Evolutionary conservation across 1,140 invertebrate genomes (phyloP), one percentile per base, ranked within the genome.

Genomic region (Pseudomyrmex pallidus): DNA sequence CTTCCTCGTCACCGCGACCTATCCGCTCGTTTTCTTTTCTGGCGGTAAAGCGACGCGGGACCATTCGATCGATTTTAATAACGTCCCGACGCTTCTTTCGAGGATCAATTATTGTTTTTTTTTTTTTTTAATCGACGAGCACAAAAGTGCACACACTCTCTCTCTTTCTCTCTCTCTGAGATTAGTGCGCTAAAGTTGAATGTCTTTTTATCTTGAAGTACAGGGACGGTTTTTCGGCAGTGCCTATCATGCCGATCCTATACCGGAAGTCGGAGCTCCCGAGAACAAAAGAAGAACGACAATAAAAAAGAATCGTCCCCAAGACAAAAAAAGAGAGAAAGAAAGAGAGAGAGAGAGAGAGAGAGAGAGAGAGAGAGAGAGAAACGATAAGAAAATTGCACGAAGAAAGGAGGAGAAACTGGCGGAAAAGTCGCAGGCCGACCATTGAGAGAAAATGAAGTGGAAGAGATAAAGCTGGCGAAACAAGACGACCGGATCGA

Each of bases 391-490:
- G 46, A 80, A 80, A 80, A 70, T 80, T 70, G 22, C 15, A 56
- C 44, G 10, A 59, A 80, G 20, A 7, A 70, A 17, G 44, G 12
- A 63, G 59, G 44, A 35, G 35, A 57, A 80, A 57, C 56, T 59
- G 20, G 5, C 7, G 63, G 12, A 70, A 52, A 46, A 80, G 54
- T 77, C 63, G 17, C 10, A 15, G 48, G 8, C 10, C 52, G 25
- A 44, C 66, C 22, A 70, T 80, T 80, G 66, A 50, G 56, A 15
- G 66, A 80, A 80, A 80, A 70, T 80, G 54, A 80, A 72, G 66
- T 22, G 46, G 76, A 80, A 80, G 76, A 80, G 76, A 80, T 80
- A 80, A 80, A 72, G 66, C n/a, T 70, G 67, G 72, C 76, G 66
- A 80, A 72, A 80, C 54, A 72, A 80, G 50, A 67, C 10, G 76